Conservation (phyloP, 2,888 invertebrate species). For the Cerastis leucographa region DNA sequence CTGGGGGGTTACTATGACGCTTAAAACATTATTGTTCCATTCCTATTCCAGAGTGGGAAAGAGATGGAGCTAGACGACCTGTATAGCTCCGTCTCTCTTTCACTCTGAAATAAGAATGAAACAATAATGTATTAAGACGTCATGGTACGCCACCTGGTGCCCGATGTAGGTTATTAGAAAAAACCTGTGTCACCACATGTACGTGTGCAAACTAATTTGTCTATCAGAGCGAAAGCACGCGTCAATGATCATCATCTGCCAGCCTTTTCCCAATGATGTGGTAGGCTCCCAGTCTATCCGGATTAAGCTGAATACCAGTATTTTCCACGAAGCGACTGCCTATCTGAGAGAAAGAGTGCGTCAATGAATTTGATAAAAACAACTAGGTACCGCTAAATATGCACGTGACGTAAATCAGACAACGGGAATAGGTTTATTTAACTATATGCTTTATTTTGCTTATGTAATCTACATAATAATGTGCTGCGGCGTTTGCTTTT, state of each 20-base stretch:
- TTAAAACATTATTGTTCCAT: too few species aligned
- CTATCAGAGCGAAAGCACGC: too few species aligned
- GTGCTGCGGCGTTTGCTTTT: background rate
- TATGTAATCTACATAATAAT: constrained; percentile 28
- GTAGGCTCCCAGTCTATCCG: background rate
- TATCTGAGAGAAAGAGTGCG: constrained; percentile 30
- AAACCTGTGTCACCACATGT: too few species aligned
- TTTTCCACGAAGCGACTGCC: background rate
- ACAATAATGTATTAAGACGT: too few species aligned
- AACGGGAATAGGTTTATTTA: constrained; percentile 18
- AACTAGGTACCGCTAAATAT: constrained; percentile 17
- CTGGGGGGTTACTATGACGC: too few species aligned
- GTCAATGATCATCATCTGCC: background rate
- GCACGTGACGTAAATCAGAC: constrained; percentile 39
- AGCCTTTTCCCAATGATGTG: background rate
- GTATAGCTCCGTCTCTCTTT: too few species aligned
- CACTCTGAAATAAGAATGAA: too few species aligned
- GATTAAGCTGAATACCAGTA: background rate
- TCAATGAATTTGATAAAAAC: constrained; percentile 29
- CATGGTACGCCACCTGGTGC: too few species aligned
- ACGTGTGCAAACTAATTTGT: too few species aligned
- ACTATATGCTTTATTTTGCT: constrained; percentile 3
- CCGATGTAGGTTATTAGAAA: too few species aligned
- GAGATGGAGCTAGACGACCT: too few species aligned
- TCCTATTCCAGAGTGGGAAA: too few species aligned